A percentile compares a stretch with the other conserved stretches of the same genome.
Conservation (phyloP, 2,113 vertebrate species). For the Poeciliopsis occidentalis region DNA sequence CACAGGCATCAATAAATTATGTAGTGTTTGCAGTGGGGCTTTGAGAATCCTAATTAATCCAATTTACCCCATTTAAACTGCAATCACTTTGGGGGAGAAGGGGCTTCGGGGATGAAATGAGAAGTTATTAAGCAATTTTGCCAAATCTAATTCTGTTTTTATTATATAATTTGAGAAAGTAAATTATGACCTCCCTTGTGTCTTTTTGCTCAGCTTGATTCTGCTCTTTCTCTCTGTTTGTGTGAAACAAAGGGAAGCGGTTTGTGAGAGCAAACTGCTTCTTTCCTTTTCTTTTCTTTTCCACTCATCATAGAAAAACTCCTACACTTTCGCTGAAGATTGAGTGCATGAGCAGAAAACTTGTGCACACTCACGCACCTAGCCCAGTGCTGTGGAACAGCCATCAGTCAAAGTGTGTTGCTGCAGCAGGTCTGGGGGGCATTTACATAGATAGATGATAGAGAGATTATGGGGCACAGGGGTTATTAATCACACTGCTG, state of each 20-base stretch:
- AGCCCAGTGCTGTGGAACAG: constrained; percentile 65
- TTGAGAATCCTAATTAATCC: constrained; percentile 43
- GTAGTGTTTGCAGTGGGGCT: constrained; percentile 30
- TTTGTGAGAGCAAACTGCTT: constrained; percentile 22
- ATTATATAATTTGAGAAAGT: constrained; percentile 22
- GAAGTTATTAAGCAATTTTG: constrained; percentile 28
- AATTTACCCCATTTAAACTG: constrained; percentile 32
- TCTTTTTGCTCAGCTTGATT: neutral
- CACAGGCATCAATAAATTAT: constrained; percentile 43
- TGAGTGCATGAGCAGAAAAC: constrained; percentile 27
- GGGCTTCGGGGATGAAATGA: constrained; percentile 24
- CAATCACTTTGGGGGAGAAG: neutral
- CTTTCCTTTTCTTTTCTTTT: constrained; percentile 43
- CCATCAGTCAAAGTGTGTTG: constrained; percentile 78
- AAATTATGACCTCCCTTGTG: constrained; percentile 20
- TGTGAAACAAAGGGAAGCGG: constrained; percentile 15
- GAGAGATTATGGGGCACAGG: constrained; percentile 77
- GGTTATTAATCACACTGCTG: constrained; percentile 77
- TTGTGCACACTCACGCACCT: constrained; percentile 33
- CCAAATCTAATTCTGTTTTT: constrained; percentile 35
- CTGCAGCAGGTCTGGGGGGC: constrained; percentile 70
- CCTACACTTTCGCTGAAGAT: constrained; percentile 13
- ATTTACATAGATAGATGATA: constrained; percentile 83
- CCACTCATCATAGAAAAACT: constrained; percentile 32
- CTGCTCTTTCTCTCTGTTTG: constrained; percentile 2